Conservation (phyloP, 2,797 vertebrate species). For the Trematomus bernacchii region DNA sequence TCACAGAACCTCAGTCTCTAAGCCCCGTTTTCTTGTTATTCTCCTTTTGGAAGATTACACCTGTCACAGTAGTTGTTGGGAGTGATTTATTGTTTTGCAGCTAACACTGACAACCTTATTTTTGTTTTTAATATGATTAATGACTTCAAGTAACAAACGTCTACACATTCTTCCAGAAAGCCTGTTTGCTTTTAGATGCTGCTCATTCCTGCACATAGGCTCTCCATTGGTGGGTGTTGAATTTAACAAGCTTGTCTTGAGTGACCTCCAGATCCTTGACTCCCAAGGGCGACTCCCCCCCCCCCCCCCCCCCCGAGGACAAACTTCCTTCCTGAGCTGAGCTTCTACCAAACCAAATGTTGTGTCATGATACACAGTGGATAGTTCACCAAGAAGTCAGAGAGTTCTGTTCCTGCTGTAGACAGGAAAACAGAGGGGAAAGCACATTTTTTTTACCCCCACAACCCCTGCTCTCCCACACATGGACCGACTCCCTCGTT, state of each 20-base stretch:
- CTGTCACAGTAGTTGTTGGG: slow-evolving; percentile 3
- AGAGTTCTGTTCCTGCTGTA: slow-evolving; percentile 69
- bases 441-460: slow-evolving; percentile 51
- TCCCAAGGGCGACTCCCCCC: slow-evolving; percentile 49
- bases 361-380: slow-evolving; percentile 36
- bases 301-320: slow-evolving; percentile 52
- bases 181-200: slow-evolving; percentile 59
- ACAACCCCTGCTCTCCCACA: slow-evolving; percentile 30
- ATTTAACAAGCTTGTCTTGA: slow-evolving; percentile 70
- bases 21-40: slow-evolving; percentile 16
- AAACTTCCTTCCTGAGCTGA: slow-evolving; percentile 57
- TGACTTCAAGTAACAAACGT: slow-evolving; percentile 36
- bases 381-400: slow-evolving; percentile 78
- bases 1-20: background rate
- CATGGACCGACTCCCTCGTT: slow-evolving; percentile 41
- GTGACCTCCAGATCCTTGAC: slow-evolving; percentile 71
- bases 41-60: slow-evolving; percentile 17
- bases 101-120: slow-evolving; percentile 26
- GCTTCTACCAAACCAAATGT: slow-evolving; percentile 49
- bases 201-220: slow-evolving; percentile 55
- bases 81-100: slow-evolving; percentile 46
- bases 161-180: slow-evolving; percentile 48
- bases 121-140: slow-evolving; percentile 44
- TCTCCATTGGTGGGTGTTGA: slow-evolving; percentile 62
- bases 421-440: slow-evolving; percentile 70